phyloP scores from a whole-genome alignment of 2,797 vertebrate genomes.

The Acrossocheilus wenchowensis region DNA sequence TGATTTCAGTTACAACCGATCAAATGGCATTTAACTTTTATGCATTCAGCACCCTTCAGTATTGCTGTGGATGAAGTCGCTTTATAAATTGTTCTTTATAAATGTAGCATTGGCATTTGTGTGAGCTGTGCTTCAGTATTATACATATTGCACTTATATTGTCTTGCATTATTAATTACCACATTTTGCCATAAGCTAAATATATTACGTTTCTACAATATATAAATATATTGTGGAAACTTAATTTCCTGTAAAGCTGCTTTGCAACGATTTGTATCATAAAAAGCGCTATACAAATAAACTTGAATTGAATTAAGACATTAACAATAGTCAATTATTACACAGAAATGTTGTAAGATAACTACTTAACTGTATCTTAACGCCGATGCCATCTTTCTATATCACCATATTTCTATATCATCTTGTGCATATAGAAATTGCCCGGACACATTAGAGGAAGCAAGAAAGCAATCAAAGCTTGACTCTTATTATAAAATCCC shows the following conservation, averaged over 20 bases:
- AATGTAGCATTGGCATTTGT: not conserved
- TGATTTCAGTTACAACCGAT: not conserved
- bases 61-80: too few relatives aligned
- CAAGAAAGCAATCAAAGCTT: conserved; percentile 21
- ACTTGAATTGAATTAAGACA: too few relatives aligned
- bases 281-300: too few relatives aligned
- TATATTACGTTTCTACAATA: too few relatives aligned
- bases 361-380: not conserved
- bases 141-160: too few relatives aligned
- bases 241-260: too few relatives aligned
- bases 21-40: not conserved
- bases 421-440: not conserved
- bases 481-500: not conserved
- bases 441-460: not conserved
- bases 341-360: too few relatives aligned
- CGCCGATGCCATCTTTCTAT: not conserved
- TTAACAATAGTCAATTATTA: too few relatives aligned
- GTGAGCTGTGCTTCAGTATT: not conserved
- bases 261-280: too few relatives aligned
- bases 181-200: too few relatives aligned
- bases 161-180: too few relatives aligned
- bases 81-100: not conserved
- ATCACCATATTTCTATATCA: not conserved
- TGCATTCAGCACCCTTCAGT: not conserved
- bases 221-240: too few relatives aligned